phyloP scores from a whole-genome alignment of 35 echinoderm and acorn worm species.

The Diadema setosum region DNA sequence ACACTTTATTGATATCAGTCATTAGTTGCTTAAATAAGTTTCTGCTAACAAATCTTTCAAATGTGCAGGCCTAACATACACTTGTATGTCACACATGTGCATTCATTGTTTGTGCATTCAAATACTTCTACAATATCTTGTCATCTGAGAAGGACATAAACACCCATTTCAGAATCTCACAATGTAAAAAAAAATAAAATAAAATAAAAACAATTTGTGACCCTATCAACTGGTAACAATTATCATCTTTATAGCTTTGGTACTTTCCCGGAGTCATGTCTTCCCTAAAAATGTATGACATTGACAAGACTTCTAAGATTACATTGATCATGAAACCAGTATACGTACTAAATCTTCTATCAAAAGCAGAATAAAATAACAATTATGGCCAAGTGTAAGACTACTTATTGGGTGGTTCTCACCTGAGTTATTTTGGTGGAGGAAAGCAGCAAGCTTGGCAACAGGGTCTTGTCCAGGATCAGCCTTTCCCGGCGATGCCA shows the following conservation, averaged over 20 bases:
- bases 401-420: too few relatives aligned
- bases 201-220: too few relatives aligned
- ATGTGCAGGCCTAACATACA: not conserved
- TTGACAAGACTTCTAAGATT: not conserved
- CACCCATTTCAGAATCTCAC: too few relatives aligned
- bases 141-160: too few relatives aligned
- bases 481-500: not conserved
- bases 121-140: too few relatives aligned
- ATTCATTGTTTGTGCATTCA: too few relatives aligned
- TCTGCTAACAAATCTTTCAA: not conserved
- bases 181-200: too few relatives aligned
- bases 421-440: not conserved
- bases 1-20: not conserved
- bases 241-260: not conserved
- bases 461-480: not conserved
- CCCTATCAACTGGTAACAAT: too few relatives aligned
- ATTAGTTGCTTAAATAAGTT: not conserved
- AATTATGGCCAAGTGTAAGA: too few relatives aligned
- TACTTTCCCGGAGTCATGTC: not conserved
- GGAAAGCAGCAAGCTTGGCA: not conserved
- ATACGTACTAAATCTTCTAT: not conserved
- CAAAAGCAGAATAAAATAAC: too few relatives aligned
- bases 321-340: not conserved
- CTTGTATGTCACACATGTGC: not conserved
- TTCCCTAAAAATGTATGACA: not conserved